These are phyloP conservation scores for Melipona bicolor DNA, from an alignment of 2,888 invertebrate genomes.

Conservation along the genomic window DNA sequence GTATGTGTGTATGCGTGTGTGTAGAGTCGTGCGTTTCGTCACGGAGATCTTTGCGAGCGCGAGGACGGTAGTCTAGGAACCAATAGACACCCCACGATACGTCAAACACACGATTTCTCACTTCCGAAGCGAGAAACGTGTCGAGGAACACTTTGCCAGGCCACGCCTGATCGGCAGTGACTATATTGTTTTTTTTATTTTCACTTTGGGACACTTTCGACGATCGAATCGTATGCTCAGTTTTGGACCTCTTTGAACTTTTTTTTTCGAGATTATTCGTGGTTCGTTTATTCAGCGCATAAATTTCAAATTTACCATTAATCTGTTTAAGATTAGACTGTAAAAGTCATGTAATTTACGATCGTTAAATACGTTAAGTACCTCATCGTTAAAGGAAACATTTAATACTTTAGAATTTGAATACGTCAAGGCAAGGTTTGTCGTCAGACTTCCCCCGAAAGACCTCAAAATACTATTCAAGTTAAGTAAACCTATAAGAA, in stretches of 20 bases:
- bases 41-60: slow-evolving; percentile 61
- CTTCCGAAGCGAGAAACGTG: slow-evolving; percentile 25
- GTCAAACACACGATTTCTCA: slow-evolving; percentile 35
- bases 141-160: slow-evolving; percentile 67
- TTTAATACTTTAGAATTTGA: not conserved
- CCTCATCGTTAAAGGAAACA: not conserved
- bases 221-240: slow-evolving; percentile 42
- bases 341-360: not conserved
- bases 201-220: slow-evolving; percentile 23
- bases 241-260: not conserved
- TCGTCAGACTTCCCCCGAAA: not conserved
- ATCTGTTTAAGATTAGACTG: too few species aligned
- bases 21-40: slow-evolving; percentile 54
- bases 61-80: slow-evolving; percentile 72
- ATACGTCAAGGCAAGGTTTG: not conserved
- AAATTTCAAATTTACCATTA: not conserved
- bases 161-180: slow-evolving; percentile 68
- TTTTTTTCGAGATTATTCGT: not conserved
- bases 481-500: not conserved
- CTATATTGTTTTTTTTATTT: slow-evolving; percentile 15
- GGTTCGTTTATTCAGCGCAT: not conserved
- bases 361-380: not conserved
- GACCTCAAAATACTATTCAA: not conserved
- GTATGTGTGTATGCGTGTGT: too few species aligned
- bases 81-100: slow-evolving; percentile 61